A percentile compares a stretch with the other conserved stretches of the same genome.
Evolutionary conservation across 2,113 vertebrate species (phyloP).

Genomic region (Strix aluco): DNA sequence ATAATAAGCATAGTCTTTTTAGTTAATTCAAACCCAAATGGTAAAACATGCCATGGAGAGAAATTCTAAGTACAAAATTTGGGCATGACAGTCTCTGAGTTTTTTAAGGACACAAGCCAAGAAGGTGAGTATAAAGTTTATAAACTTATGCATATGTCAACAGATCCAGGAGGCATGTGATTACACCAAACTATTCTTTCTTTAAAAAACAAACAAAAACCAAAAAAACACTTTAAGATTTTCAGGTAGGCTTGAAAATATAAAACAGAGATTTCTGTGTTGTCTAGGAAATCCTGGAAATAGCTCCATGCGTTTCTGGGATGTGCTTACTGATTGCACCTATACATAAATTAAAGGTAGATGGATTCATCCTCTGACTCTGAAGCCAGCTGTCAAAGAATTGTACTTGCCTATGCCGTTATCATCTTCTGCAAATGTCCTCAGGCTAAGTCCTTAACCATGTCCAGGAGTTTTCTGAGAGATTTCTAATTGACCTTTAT

Average conservation of each 20-base stretch:
- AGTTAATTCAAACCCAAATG: neutral
- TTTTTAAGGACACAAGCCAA: neutral
- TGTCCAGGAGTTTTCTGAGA: neutral
- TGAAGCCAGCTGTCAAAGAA: neutral
- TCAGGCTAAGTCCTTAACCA: neutral
- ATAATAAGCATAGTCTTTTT: neutral
- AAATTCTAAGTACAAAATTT: neutral
- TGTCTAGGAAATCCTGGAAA: neutral
- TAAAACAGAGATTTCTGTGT: neutral
- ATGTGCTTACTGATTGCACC: neutral
- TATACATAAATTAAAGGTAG: neutral
- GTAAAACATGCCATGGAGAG: neutral
- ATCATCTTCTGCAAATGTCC: neutral
- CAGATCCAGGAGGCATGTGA: neutral
- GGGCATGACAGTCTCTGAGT: neutral
- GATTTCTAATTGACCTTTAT: neutral
- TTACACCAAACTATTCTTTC: neutral
- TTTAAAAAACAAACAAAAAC: neutral
- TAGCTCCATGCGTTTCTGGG: neutral
- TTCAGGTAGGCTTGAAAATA: neutral
- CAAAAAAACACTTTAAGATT: neutral
- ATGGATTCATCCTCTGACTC: neutral
- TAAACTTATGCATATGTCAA: neutral
- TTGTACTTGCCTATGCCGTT: neutral
- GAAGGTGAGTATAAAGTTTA: neutral